Evolutionary conservation across 2,888 invertebrate genomes (phyloP).

Genomic region (Acleris sparsana): DNA sequence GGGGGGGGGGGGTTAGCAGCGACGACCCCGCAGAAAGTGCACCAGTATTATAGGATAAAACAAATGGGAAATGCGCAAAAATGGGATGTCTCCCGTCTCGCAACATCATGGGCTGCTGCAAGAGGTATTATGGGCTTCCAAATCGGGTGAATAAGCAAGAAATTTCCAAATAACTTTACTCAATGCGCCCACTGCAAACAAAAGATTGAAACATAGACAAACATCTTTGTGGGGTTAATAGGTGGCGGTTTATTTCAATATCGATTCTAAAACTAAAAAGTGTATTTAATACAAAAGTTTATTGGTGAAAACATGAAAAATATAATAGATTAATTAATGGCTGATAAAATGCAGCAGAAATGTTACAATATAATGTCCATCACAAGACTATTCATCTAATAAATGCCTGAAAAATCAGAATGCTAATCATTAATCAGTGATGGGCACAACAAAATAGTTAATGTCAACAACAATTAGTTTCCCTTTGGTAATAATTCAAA

Average conservation of each 20-base stretch:
- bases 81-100: no score
- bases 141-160: not conserved
- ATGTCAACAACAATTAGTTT: constrained; percentile 70
- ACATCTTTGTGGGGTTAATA: constrained; percentile 75
- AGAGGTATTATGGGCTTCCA: no score
- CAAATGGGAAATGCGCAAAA: no score
- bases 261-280: constrained; percentile 83
- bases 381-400: constrained; percentile 81
- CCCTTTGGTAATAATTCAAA: constrained; percentile 72
- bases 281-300: constrained; percentile 84
- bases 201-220: constrained; percentile 50
- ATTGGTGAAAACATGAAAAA: constrained; percentile 85
- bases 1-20: no score
- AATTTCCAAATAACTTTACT: not conserved
- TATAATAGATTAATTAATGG: constrained; percentile 84
- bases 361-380: constrained; percentile 82
- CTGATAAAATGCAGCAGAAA: constrained; percentile 84
- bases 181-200: constrained; percentile 22
- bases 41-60: no score
- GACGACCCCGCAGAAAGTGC: no score
- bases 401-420: constrained; percentile 82
- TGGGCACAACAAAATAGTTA: constrained; percentile 82
- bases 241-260: constrained; percentile 81
- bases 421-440: constrained; percentile 69
- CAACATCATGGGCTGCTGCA: no score